Evolutionary conservation across 2,888 invertebrate species (phyloP).

Genomic region (Ypsolopha scabrella): DNA sequence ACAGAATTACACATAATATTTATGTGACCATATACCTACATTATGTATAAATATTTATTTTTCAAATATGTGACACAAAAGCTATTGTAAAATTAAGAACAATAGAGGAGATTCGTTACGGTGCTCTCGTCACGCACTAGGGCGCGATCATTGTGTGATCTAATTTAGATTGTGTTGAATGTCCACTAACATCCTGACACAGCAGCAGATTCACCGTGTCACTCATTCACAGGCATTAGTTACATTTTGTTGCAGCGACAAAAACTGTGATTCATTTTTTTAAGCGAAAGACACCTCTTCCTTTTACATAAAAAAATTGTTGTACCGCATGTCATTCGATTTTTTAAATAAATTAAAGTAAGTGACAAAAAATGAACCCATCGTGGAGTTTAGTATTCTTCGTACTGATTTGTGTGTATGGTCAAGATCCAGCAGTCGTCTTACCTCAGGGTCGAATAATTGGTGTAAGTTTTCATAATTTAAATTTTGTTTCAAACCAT

Average conservation of each 20-base stretch:
- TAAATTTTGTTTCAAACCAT: constrained; percentile 10
- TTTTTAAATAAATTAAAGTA: too few relatives aligned
- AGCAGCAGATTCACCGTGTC: constrained; percentile 22
- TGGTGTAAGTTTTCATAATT: constrained; percentile 61
- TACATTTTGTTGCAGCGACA: background rate
- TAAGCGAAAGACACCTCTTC: too few relatives aligned
- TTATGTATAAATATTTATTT: constrained; percentile 2
- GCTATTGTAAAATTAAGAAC: constrained; percentile 45
- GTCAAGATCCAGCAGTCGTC: constrained; percentile 64
- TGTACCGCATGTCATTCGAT: background rate
- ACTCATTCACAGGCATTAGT: background rate
- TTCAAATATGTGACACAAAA: constrained; percentile 16
- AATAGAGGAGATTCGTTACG: constrained; percentile 42
- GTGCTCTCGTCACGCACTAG: constrained; percentile 48
- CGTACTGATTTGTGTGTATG: constrained; percentile 16
- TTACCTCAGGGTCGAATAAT: constrained; percentile 70
- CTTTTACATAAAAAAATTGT: too few relatives aligned
- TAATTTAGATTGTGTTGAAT: constrained; percentile 45
- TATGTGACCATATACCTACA: background rate
- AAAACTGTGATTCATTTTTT: background rate
- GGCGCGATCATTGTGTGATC: constrained; percentile 55
- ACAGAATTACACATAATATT: too few relatives aligned
- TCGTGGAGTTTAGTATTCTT: constrained; percentile 6
- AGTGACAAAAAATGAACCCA: background rate
- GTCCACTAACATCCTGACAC: constrained; percentile 23